These are phyloP conservation scores for Platysternon megacephalum DNA, from an alignment of 2,113 vertebrate species.

Conservation along the genomic window DNA sequence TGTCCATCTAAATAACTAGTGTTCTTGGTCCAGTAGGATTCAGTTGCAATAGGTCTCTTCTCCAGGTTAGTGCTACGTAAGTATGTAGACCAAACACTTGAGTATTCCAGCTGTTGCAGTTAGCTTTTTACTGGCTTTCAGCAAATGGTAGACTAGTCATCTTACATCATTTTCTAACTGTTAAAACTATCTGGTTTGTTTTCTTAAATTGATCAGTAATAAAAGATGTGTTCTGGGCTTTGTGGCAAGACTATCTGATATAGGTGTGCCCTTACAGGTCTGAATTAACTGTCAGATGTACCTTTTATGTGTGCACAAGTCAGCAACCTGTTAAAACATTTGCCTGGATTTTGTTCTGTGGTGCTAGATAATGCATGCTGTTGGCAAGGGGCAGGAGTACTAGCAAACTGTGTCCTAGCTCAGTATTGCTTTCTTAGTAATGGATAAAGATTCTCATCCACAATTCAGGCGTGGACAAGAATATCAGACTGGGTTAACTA, in stretches of 20 bases:
- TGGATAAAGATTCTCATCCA: background rate
- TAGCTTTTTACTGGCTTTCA: background rate
- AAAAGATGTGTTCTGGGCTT: no score
- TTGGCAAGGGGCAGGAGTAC: background rate
- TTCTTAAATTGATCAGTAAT: no score
- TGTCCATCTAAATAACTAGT: no score
- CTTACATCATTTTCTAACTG: background rate
- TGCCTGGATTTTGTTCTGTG: background rate
- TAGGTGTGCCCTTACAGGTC: background rate
- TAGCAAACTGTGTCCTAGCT: background rate
- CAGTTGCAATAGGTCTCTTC: no score
- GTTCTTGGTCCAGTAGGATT: no score
- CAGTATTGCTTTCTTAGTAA: background rate
- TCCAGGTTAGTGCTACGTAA: no score
- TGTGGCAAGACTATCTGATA: no score
- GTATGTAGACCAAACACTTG: background rate
- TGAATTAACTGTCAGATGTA: background rate
- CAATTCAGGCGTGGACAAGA: no score
- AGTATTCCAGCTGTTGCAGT: constrained; percentile 4
- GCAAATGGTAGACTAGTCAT: constrained; percentile 7
- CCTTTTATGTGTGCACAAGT: background rate
- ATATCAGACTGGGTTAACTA: no score
- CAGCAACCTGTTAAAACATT: background rate
- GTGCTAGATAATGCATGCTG: background rate
- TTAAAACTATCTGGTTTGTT: no score